Evolutionary conservation across 2,888 invertebrate genomes (phyloP).

Genomic region (Tridacna gigas): DNA sequence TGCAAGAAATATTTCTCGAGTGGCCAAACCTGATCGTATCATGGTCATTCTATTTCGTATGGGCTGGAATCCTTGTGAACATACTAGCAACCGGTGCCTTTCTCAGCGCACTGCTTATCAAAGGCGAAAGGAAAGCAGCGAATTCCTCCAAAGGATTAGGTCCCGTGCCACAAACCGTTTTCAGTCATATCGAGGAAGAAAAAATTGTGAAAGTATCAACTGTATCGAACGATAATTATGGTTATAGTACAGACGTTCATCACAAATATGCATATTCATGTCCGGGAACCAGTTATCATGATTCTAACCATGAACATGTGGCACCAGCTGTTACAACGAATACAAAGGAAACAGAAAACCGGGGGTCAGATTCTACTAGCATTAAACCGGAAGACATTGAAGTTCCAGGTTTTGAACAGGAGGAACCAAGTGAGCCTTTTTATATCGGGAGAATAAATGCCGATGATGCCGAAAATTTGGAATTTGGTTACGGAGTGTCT

Average conservation of each 20-base stretch:
- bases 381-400: slow-evolving; percentile 8
- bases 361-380: not conserved
- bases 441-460: slow-evolving; percentile 15
- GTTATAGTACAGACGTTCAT: not conserved
- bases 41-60: slow-evolving; percentile 50
- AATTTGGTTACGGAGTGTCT: slow-evolving; percentile 3
- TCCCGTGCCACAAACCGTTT: not conserved
- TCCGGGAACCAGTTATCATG: slow-evolving; percentile 4
- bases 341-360: not conserved
- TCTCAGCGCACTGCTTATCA: slow-evolving; percentile 34
- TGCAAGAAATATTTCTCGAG: slow-evolving; percentile 27
- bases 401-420: slow-evolving; percentile 7
- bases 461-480: slow-evolving; percentile 15
- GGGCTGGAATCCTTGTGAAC: slow-evolving; percentile 47
- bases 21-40: slow-evolving; percentile 42
- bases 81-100: slow-evolving; percentile 41
- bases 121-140: slow-evolving; percentile 45
- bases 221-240: slow-evolving; percentile 12
- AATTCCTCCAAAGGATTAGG: slow-evolving; percentile 46
- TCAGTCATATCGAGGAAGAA: not conserved
- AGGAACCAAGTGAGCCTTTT: not conserved
- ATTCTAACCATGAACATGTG: slow-evolving; percentile 8
- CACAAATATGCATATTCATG: not conserved
- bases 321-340: not conserved
- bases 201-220: slow-evolving; percentile 7